A percentile compares a stretch with the other conserved stretches of the same genome.
Conservation (phyloP, 2,888 invertebrate species). For the Archips crataeganus region DNA sequence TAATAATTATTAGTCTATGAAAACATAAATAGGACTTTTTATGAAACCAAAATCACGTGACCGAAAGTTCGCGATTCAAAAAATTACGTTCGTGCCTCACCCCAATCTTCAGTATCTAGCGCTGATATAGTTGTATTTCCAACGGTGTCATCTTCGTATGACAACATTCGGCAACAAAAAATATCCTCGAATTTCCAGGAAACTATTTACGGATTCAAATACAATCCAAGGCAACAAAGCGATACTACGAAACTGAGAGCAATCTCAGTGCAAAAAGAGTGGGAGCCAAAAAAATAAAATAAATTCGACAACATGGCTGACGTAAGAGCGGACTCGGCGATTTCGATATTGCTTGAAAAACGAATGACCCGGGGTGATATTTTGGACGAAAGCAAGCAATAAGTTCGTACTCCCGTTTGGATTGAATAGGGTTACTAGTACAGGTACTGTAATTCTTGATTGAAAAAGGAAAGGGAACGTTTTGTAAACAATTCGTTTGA, state of each 20-base stretch:
- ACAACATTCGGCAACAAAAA: conserved; percentile 14
- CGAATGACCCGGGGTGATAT: conserved; percentile 44
- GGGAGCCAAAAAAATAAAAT: conserved; percentile 36
- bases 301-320: conserved; percentile 41
- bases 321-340: conserved; percentile 35
- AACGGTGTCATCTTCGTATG: no score
- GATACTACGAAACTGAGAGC: conserved; percentile 28
- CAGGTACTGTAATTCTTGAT: conserved; percentile 24
- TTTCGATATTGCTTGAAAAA: conserved; percentile 45
- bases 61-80: no score
- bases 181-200: background rate
- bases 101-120: no score
- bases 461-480: conserved; percentile 7
- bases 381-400: conserved; percentile 43
- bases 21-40: no score
- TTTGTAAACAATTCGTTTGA: conserved; percentile 18
- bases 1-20: no score
- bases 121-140: no score
- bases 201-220: conserved; percentile 35
- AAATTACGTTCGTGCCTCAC: no score
- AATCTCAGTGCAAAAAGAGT: conserved; percentile 31
- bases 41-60: no score
- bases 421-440: conserved; percentile 24
- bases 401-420: conserved; percentile 28
- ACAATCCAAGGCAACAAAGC: conserved; percentile 31